Evolutionary conservation across 2,888 invertebrate species (phyloP), one percentile per base, ranked within the genome.

Genomic region (Euclidia mi): DNA sequence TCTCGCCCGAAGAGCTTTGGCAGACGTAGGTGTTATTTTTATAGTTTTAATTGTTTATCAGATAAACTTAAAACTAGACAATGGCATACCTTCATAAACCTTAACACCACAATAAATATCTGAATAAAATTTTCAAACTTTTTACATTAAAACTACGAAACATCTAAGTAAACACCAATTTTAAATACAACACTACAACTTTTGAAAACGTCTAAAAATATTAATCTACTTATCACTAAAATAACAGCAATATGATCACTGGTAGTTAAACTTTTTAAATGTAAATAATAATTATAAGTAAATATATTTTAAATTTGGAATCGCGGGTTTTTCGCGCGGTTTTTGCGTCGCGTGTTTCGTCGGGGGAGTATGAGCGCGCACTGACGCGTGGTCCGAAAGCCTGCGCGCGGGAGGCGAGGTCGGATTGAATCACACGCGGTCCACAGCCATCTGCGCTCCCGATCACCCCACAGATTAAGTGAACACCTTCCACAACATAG

Each of bases 401-500:
- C 56, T 59, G 38, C 62, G 74, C 71, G 79, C 67, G 74, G 62
- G 66, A 37, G 61, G 60, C 43, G 64, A 58, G 71, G 66, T 45
- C 76, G 58, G 60, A 68, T 74, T 79, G 79, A 72, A 83, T 82
- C 84, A 82, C 66, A 64, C 59, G 53, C 76, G 65, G 76, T 71
- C 82, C 59, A 53, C 76, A 65, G 76, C 71, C 82, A 81, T 78
- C 78, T 80, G 73, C 70, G 73, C 71, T 43, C 52, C 41, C 29
- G 20, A 50, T 56, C 51, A 38, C 47, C 47, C 67, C 83, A 81
- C 81, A 80, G 81, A 86, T 87, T 79, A 79, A 76, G 75, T 79
- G 82, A 85, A 85, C 81, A 82, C 79, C 78, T 81, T 75, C 20
- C 20, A 67, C 58, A 74, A 58, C 63, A 49, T 66, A 79, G 61